Conservation (phyloP, 1,140 invertebrate genomes). For the Hyphantria cunea region DNA sequence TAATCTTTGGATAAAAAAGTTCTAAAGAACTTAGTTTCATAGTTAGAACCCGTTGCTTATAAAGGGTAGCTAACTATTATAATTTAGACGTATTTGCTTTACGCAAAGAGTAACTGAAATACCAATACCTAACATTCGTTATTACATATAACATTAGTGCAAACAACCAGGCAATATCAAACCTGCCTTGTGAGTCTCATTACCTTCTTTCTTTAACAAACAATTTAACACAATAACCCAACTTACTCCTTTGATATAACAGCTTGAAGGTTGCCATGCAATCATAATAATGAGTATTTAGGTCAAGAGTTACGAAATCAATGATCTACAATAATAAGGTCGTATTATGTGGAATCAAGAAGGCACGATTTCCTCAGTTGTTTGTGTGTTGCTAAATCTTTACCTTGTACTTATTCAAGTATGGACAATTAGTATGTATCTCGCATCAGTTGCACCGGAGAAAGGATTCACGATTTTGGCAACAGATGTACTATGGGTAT, state of each 20-base stretch:
- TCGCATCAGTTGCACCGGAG: neutral
- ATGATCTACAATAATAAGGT: conserved; percentile 2
- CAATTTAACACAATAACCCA: too few relatives aligned
- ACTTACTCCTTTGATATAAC: neutral
- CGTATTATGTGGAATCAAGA: conserved; percentile 4
- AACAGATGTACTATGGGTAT: neutral
- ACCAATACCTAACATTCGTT: too few relatives aligned
- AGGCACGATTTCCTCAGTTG: neutral
- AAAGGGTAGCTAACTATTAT: too few relatives aligned
- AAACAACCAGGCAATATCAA: too few relatives aligned
- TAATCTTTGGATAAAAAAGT: too few relatives aligned
- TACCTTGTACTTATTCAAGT: conserved; percentile 5
- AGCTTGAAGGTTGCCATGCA: neutral
- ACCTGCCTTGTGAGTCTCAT: too few relatives aligned
- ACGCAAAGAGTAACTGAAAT: too few relatives aligned
- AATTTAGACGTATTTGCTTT: too few relatives aligned
- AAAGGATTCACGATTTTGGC: neutral
- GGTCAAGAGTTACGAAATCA: conserved; percentile 4
- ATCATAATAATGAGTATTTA: conserved; percentile 8
- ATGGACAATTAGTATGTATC: conserved; percentile 4
- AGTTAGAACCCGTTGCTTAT: too few relatives aligned
- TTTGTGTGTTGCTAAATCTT: conserved; percentile 1
- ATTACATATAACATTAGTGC: too few relatives aligned
- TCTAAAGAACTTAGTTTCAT: too few relatives aligned
- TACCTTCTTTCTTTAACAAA: too few relatives aligned